These are phyloP conservation scores for Cheiracanthium punctorium DNA, from an alignment of 2,888 invertebrate genomes.

Conservation along the genomic window DNA sequence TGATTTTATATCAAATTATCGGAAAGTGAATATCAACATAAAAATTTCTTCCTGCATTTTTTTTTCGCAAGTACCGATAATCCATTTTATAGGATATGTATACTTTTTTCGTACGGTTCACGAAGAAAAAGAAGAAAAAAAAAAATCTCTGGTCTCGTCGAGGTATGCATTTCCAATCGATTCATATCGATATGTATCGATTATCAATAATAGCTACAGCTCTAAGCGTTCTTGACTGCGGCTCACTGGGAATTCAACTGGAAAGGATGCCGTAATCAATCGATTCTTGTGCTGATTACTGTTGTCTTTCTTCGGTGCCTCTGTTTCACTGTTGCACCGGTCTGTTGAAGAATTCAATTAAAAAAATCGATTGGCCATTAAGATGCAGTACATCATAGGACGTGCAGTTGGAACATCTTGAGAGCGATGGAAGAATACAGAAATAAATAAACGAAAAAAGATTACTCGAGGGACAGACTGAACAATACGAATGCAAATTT, in stretches of 20 bases:
- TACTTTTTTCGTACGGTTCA: background rate
- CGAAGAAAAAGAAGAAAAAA: background rate
- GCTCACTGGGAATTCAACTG: background rate
- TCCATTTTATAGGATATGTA: background rate
- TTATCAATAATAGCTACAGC: background rate
- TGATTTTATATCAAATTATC: too few relatives aligned
- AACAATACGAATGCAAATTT: too few relatives aligned
- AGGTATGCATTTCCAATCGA: background rate
- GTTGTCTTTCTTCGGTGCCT: background rate
- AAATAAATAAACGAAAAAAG: too few relatives aligned
- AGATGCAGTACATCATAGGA: too few relatives aligned
- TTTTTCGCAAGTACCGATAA: background rate
- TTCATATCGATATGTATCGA: background rate
- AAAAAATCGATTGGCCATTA: too few relatives aligned
- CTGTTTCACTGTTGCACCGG: background rate
- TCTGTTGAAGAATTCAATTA: too few relatives aligned
- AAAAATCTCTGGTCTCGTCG: background rate
- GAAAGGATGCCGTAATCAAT: background rate
- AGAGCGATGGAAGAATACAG: too few relatives aligned
- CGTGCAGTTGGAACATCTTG: too few relatives aligned
- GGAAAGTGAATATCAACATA: too few relatives aligned
- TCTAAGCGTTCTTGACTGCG: background rate
- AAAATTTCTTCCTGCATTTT: too few relatives aligned
- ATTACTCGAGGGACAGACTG: too few relatives aligned
- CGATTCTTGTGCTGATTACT: background rate